Conservation (phyloP, 2,113 vertebrate species). For the Chrysemys picta region DNA sequence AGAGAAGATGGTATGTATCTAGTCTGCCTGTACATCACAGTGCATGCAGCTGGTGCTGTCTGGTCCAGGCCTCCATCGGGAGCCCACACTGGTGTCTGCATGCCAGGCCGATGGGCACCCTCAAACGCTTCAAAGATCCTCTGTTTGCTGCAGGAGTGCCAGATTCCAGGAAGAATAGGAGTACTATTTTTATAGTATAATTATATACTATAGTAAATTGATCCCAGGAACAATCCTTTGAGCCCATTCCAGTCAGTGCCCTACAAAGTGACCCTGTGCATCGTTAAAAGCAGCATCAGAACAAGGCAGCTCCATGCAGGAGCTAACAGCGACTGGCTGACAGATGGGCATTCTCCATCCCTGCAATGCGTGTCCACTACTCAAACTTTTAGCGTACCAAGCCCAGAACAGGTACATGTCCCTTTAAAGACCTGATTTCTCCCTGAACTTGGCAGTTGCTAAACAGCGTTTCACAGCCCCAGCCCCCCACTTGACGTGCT, state of each 20-base stretch:
- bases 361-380: not conserved
- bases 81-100: not conserved
- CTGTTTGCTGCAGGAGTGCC: not conserved
- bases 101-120: not conserved
- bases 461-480: slow-evolving; percentile 48
- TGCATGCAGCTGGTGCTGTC: not conserved
- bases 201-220: too few species aligned
- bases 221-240: not conserved
- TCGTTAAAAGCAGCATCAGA: not conserved
- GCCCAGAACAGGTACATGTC: not conserved
- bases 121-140: not conserved
- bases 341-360: not conserved
- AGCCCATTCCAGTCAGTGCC: not conserved
- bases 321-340: not conserved
- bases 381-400: not conserved
- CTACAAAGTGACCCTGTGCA: not conserved
- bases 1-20: not conserved
- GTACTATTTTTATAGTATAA: too few species aligned
- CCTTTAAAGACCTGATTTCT: slow-evolving; percentile 78
- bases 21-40: not conserved
- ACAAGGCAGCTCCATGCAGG: not conserved
- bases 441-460: not conserved
- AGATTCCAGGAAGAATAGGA: not conserved
- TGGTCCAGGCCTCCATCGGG: not conserved
- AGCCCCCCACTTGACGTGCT: slow-evolving; percentile 48